These are phyloP conservation scores for Pseudomugil gertrudae DNA, from an alignment of 2,797 vertebrate genomes.

Conservation along the genomic window DNA sequence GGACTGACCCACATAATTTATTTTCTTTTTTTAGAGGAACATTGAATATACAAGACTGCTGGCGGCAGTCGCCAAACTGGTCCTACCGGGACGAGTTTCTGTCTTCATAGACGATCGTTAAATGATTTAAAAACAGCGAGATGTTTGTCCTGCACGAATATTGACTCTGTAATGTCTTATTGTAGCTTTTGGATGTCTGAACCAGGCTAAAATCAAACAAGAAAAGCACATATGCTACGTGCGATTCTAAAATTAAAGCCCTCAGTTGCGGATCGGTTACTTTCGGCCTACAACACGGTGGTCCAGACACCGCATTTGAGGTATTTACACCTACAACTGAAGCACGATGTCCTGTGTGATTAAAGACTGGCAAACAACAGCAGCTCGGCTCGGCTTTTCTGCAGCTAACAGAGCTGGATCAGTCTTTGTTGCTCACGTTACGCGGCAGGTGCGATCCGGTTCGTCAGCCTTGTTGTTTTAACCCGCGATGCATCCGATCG, in stretches of 20 bases:
- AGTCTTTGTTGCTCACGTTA: slow-evolving; percentile 68
- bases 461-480: not conserved
- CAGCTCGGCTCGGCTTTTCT: slow-evolving; percentile 17
- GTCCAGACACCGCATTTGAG: slow-evolving; percentile 10
- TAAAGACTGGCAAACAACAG: not conserved
- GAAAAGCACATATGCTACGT: not conserved
- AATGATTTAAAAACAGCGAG: slow-evolving; percentile 27
- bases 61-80: slow-evolving; percentile 20
- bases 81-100: slow-evolving; percentile 7
- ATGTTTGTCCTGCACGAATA: not conserved
- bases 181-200: slow-evolving; percentile 7
- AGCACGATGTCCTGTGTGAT: slow-evolving; percentile 4
- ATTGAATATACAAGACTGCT: slow-evolving; percentile 57
- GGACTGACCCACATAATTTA: slow-evolving; percentile 93
- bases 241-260: slow-evolving; percentile 55
- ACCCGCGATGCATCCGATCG: not conserved
- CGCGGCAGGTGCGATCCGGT: slow-evolving; percentile 64
- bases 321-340: slow-evolving; percentile 13
- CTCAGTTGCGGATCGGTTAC: slow-evolving; percentile 5
- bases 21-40: slow-evolving; percentile 46
- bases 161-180: not conserved
- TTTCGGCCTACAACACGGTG: slow-evolving; percentile 26
- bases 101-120: not conserved
- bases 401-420: slow-evolving; percentile 35
- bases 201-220: slow-evolving; percentile 8